Evolutionary conservation across 2,113 vertebrate species (phyloP), one percentile per base, ranked within the genome.

Genomic region (Sceloporus tristichus): DNA sequence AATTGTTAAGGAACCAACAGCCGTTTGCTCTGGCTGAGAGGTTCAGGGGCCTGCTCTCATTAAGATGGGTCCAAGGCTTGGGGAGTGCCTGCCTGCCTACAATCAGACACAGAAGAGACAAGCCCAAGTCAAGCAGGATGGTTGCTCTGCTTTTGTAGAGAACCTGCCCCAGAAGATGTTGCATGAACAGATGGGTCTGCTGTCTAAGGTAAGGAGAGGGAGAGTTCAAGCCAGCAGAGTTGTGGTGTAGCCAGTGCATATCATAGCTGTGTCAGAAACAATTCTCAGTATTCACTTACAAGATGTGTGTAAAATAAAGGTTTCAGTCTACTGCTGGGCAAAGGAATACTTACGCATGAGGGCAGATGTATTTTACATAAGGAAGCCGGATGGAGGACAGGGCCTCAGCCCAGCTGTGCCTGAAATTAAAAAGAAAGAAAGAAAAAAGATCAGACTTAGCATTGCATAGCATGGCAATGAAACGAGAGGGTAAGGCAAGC

Each of bases 331-430:
- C 14, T 77, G n/a, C 42, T 76, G 78, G 73, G 75, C 66, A 53
- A 71, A 65, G 29, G 85, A 4, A 84, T 91, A 98, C 99, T 98
- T 93, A 99, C 99, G 99, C 99, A 5, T 99, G 98, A 91, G 99
- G 99, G 93, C 98, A 99, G 94, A 99, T 99, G 89, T 98, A 98
- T 88, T 99, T 99, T 95, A 99, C 97, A 0, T 99, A 97, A 92
- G 98, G 98, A 87, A 98, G 97, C 95, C 96, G 97, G 95, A 99
- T 99, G 93, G 95, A 95, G 68, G 97, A 97, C 93, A 99, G 93
- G 79, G 97, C 93, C 0, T 99, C 98, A 73, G 98, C 98, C 99
- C 99, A 99, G 93, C 98, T 98, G 92, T 99, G 98, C 91, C 99
- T 99, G 95, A 84, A 70, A 71, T 89, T 94, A 80, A 88, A 90